These are phyloP conservation scores for Timema cristinae DNA, from an alignment of 2,888 invertebrate genomes.

Conservation along the genomic window DNA sequence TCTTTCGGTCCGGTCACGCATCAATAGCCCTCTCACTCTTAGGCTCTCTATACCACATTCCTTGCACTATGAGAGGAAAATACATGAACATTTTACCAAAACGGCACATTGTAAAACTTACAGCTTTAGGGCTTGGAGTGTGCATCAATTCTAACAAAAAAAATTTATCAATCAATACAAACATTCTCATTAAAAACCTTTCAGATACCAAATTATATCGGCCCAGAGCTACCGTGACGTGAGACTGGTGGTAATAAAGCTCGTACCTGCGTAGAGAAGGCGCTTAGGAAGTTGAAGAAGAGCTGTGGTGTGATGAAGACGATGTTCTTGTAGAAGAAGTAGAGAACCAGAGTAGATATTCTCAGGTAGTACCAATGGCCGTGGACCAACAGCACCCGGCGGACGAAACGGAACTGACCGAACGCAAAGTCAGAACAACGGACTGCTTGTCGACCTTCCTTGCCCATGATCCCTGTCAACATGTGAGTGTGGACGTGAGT, in stretches of 20 bases:
- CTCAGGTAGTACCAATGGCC: constrained; percentile 80
- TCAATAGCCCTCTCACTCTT: too few relatives aligned
- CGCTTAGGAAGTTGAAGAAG: constrained; percentile 47
- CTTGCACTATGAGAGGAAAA: too few relatives aligned
- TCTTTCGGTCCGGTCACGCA: too few relatives aligned
- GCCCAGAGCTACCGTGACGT: too few relatives aligned
- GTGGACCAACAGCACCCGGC: constrained; percentile 70
- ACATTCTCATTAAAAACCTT: too few relatives aligned
- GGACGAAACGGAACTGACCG: constrained; percentile 74
- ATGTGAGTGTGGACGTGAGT: too few relatives aligned
- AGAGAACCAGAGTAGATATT: constrained; percentile 68
- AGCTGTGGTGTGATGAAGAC: constrained; percentile 64
- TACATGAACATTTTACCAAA: too few relatives aligned
- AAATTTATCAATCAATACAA: too few relatives aligned
- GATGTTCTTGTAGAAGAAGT: constrained; percentile 84
- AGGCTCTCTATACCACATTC: too few relatives aligned
- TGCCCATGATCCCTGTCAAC: constrained; percentile 49
- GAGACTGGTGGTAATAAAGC: neutral
- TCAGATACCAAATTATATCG: neutral
- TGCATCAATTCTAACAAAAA: too few relatives aligned
- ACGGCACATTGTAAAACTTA: too few relatives aligned
- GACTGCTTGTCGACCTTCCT: constrained; percentile 58
- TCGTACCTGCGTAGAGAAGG: constrained; percentile 47
- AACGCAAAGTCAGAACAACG: constrained; percentile 82
- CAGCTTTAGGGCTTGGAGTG: too few relatives aligned